A percentile compares a stretch with the other conserved stretches of the same genome.
These are phyloP conservation scores for Muscidifurax raptorellus DNA, from an alignment of 1,140 invertebrate genomes.

Conservation along the genomic window DNA sequence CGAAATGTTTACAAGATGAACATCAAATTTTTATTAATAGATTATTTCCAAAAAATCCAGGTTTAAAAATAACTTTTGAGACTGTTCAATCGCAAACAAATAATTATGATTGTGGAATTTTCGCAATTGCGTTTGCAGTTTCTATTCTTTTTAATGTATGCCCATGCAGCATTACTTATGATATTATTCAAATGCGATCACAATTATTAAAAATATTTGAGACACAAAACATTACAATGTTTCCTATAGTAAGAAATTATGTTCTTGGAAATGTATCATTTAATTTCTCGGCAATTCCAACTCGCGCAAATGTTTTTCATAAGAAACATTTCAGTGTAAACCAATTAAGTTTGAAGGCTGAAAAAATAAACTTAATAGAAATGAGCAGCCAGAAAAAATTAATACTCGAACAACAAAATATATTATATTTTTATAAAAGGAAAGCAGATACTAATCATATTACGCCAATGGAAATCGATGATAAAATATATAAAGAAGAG, in stretches of 20 bases:
- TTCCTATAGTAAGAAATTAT: neutral
- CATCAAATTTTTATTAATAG: neutral
- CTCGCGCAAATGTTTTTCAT: neutral
- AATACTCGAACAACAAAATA: too few relatives aligned
- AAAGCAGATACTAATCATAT: neutral
- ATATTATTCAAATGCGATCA: neutral
- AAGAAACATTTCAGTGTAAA: neutral
- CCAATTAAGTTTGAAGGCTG: neutral
- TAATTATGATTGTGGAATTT: slow-evolving; percentile 1
- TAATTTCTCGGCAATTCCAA: neutral
- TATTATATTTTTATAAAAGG: neutral
- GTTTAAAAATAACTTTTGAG: neutral
- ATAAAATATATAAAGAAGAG: too few relatives aligned
- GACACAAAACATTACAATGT: neutral
- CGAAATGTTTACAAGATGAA: neutral
- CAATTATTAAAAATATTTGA: neutral
- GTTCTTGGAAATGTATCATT: neutral
- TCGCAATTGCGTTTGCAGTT: neutral
- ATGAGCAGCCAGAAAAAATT: too few relatives aligned
- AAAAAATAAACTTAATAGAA: neutral
- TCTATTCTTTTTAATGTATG: neutral
- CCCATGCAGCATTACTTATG: neutral
- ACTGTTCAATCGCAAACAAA: neutral
- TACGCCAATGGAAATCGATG: too few relatives aligned
- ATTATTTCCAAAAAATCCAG: neutral